These are phyloP conservation scores for Miichthys miiuy DNA, from an alignment of 2,797 vertebrate species.

Conservation along the genomic window DNA sequence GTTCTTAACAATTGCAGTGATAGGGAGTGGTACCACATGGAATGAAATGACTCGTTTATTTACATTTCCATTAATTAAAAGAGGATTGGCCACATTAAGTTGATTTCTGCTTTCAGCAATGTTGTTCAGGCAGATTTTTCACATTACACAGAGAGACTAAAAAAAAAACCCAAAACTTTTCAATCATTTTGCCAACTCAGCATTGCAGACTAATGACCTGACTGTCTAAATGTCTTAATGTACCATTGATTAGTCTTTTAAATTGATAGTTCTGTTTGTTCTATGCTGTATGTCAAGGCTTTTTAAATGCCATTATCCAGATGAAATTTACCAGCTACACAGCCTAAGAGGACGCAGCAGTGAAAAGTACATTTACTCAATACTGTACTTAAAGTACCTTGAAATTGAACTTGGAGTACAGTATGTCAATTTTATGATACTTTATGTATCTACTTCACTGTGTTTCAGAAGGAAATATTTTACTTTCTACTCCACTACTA, in stretches of 20 bases:
- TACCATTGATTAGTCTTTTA: conserved; percentile 27
- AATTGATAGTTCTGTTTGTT: conserved; percentile 21
- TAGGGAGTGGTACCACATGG: conserved; percentile 50
- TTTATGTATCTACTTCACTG: background rate
- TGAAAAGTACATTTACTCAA: background rate
- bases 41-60: conserved; percentile 23
- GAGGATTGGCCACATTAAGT: background rate
- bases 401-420: background rate
- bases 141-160: background rate
- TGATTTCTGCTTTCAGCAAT: background rate
- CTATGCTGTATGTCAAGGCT: background rate
- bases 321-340: background rate
- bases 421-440: background rate
- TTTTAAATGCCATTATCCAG: conserved; percentile 26
- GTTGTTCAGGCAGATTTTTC: conserved; percentile 6
- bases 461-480: background rate
- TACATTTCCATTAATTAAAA: conserved; percentile 26
- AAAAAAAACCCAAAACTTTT: background rate
- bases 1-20: conserved; percentile 7
- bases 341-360: background rate
- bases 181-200: conserved; percentile 28
- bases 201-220: conserved; percentile 22
- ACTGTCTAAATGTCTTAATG: conserved; percentile 29
- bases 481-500: background rate
- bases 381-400: too few species aligned